Evolutionary conservation across 2,797 vertebrate species (phyloP), one percentile per base, ranked within the genome.

Genomic region (Eulemur rubriventer): DNA sequence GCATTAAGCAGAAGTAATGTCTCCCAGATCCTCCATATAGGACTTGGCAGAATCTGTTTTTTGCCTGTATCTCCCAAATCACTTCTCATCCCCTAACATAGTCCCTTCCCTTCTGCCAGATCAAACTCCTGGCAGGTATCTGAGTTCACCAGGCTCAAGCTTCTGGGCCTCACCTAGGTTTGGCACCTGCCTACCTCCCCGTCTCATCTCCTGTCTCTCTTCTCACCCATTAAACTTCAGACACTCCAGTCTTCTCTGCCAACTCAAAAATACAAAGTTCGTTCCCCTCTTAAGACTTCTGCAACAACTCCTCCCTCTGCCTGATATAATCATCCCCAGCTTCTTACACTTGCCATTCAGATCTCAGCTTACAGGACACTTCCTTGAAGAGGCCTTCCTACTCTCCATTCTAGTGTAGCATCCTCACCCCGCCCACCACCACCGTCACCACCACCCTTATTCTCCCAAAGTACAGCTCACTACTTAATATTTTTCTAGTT

Each of bases 341-440:
- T 86, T 61, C 76, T 86, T 75, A 91, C 79, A 30, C 20, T 55
- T 81, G 80, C 81, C 87, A 41, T 65, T 95, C 94, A 79, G 38
- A 79, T 76, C 80, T 89, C 75, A 50, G 46, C 43, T 96, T 76
- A 65, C 70, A 80, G 72, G 91, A 70, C 67, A 2, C 35, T 52
- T 91, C 80, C 55, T 61, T 3, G 16, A 63, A 12, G 35, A 96
- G 38, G 26, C 7, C 55, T 73, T 82, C 78, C 61, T 43, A 63
- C 87, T 46, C 80, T 80, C 33, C 20, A 26, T 61, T 35, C 69
- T 28, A 57, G 82, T 30, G 63, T 79, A 70, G 48, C 80, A 61
- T 46, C 78, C 28, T 26, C 30, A 2, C 35, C 24, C 61, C 38
- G 2, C 33, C 11, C 33, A 59, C n/a, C 28, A 63, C 63, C 57